phyloP scores from a whole-genome alignment of 2,797 vertebrate genomes.

The Psittacula derbiana region DNA sequence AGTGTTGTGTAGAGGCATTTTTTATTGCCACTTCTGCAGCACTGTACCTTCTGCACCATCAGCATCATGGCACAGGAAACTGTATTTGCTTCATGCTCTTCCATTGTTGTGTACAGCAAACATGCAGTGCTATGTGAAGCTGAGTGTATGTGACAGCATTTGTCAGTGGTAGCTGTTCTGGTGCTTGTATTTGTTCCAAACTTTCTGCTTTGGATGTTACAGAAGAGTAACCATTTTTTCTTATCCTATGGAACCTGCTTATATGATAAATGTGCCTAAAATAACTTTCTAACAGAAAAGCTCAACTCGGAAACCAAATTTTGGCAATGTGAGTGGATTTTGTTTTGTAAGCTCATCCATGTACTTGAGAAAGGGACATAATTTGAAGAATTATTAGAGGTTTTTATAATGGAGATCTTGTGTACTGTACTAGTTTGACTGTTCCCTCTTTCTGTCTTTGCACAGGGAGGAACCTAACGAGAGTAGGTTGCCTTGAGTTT shows the following conservation, averaged over 20 bases:
- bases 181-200: neutral
- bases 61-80: neutral
- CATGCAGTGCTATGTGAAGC: fast-evolving
- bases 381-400: neutral
- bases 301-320: neutral
- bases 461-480: neutral
- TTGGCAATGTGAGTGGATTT: neutral
- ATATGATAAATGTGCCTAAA: neutral
- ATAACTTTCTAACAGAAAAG: neutral
- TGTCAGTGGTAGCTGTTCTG: neutral
- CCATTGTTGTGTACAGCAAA: neutral
- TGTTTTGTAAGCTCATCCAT: neutral
- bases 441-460: neutral
- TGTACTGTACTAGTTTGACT: neutral
- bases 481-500: neutral
- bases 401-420: neutral
- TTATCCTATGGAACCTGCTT: neutral
- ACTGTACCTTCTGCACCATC: neutral
- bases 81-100: neutral
- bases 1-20: neutral
- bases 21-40: neutral
- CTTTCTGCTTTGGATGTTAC: neutral
- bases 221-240: neutral
- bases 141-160: neutral
- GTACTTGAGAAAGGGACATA: neutral